phyloP scores from a whole-genome alignment of 1,140 invertebrate species.

The Panonychus citri region DNA sequence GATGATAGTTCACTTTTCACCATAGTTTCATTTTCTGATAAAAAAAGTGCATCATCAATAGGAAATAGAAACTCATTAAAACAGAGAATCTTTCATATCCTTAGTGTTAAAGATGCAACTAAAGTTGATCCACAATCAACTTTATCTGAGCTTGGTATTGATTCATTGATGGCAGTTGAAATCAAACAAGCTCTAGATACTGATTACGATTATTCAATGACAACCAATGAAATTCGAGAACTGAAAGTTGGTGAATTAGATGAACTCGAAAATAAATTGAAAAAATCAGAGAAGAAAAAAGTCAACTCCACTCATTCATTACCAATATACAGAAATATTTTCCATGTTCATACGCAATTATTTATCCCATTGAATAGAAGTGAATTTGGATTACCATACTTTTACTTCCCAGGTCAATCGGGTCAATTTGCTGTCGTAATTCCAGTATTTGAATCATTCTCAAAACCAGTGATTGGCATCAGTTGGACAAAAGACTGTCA shows the following conservation, averaged over 20 bases:
- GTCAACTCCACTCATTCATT: neutral
- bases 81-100: slow-evolving; percentile 21
- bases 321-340: neutral
- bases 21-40: slow-evolving; percentile 11
- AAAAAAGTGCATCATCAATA: slow-evolving; percentile 33
- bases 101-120: slow-evolving; percentile 49
- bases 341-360: slow-evolving; percentile 23
- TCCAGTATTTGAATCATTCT: slow-evolving; percentile 39
- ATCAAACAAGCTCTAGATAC: slow-evolving; percentile 35
- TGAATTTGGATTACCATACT: slow-evolving; percentile 30
- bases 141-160: slow-evolving; percentile 77
- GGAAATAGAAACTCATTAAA: slow-evolving; percentile 28
- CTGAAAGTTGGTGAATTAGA: slow-evolving; percentile 47
- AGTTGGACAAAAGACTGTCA: slow-evolving; percentile 54
- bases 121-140: slow-evolving; percentile 44
- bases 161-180: slow-evolving; percentile 89
- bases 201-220: slow-evolving; percentile 43
- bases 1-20: neutral
- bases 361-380: slow-evolving; percentile 26
- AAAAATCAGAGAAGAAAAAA: neutral
- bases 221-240: slow-evolving; percentile 60
- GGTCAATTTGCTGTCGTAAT: slow-evolving; percentile 46
- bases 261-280: slow-evolving; percentile 31
- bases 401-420: slow-evolving; percentile 75
- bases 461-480: slow-evolving; percentile 58